phyloP scores from a whole-genome alignment of 2,113 vertebrate genomes.

The Chelonoidis abingdonii region DNA sequence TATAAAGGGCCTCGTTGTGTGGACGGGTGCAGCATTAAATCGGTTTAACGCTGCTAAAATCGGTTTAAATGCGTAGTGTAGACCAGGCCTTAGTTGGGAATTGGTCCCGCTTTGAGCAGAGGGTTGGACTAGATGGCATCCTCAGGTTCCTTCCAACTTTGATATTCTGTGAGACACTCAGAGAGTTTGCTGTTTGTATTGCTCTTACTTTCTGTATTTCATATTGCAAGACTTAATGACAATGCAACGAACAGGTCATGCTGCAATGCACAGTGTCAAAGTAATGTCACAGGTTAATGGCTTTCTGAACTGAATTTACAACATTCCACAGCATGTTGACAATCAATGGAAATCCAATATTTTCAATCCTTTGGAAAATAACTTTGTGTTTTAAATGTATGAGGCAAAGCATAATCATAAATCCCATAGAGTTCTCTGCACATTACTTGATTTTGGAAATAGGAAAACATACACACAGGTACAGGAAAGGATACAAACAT shows the following conservation, averaged over 20 bases:
- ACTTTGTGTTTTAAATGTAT: slow-evolving; percentile 52
- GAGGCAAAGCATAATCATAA: background rate
- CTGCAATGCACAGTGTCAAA: slow-evolving; percentile 28
- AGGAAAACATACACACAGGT: background rate
- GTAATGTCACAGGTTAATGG: slow-evolving; percentile 29
- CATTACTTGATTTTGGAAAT: background rate
- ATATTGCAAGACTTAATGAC: background rate
- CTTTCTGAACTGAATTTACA: slow-evolving; percentile 64
- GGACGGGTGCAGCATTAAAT: no score
- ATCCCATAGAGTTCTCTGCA: slow-evolving; percentile 13
- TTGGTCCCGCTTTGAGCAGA: no score
- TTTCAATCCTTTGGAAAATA: slow-evolving; percentile 55
- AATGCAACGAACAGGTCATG: background rate
- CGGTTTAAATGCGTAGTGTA: no score
- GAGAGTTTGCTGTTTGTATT: background rate
- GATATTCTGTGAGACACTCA: background rate
- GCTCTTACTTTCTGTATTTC: slow-evolving; percentile 14
- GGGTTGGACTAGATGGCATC: no score
- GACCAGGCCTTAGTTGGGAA: no score
- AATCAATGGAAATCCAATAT: background rate
- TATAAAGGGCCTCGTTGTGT: no score
- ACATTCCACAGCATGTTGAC: background rate
- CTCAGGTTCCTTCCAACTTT: no score
- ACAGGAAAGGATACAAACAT: background rate
- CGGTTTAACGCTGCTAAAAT: no score